A percentile compares a stretch with the other conserved stretches of the same genome.
phyloP scores from a whole-genome alignment of 2,888 invertebrate species.

The Andrena camellia region DNA sequence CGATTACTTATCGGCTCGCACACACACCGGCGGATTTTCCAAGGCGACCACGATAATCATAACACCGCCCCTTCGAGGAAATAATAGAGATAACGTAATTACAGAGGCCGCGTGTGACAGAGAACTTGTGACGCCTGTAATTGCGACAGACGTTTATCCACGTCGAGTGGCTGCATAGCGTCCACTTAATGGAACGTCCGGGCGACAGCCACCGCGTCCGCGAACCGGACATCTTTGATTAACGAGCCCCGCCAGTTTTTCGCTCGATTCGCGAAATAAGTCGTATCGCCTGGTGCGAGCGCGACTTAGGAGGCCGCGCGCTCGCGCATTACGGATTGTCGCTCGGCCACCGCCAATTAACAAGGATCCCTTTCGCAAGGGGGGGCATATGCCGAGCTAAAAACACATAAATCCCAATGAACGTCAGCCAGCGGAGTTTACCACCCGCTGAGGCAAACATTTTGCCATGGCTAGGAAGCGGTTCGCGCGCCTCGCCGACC shows the following conservation, averaged over 20 bases:
- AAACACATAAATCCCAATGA: slow-evolving; percentile 66
- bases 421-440: slow-evolving; percentile 40
- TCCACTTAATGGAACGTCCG: slow-evolving; percentile 17
- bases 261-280: slow-evolving; percentile 27
- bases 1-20: slow-evolving; percentile 17
- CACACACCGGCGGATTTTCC: slow-evolving; percentile 15
- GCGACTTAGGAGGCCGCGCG: slow-evolving; percentile 1
- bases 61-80: slow-evolving; percentile 16
- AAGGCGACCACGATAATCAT: slow-evolving; percentile 32
- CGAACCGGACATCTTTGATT: slow-evolving; percentile 8
- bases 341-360: slow-evolving; percentile 53
- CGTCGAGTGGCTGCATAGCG: slow-evolving; percentile 1
- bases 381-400: slow-evolving; percentile 39
- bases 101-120: slow-evolving; percentile 34
- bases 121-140: slow-evolving; percentile 54
- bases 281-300: slow-evolving; percentile 2
- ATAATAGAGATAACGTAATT: slow-evolving; percentile 49
- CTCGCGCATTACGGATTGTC: background rate
- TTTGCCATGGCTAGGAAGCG: slow-evolving; percentile 31
- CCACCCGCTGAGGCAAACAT: slow-evolving; percentile 51
- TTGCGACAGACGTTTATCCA: slow-evolving; percentile 42
- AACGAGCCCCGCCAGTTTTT: slow-evolving; percentile 1
- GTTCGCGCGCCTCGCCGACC: slow-evolving; percentile 24
- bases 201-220: slow-evolving; percentile 18
- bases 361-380: slow-evolving; percentile 58